Evolutionary conservation across 2,888 invertebrate genomes (phyloP).

Genomic region (Sminthurides aquaticus): DNA sequence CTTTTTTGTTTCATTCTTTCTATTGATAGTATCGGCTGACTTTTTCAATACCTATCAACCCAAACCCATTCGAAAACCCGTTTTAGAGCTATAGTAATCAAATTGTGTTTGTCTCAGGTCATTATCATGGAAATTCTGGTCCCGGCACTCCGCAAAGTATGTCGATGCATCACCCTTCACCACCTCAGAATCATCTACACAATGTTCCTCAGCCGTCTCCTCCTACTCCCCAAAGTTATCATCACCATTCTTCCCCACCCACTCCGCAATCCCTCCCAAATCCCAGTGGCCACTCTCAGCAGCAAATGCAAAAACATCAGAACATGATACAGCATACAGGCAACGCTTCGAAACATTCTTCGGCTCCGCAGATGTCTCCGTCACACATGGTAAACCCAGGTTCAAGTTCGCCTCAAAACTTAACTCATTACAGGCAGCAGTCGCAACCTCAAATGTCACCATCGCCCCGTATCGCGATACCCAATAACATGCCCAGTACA

Average conservation of each 20-base stretch:
- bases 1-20: too few relatives aligned
- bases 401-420: constrained; percentile 35
- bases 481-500: background rate
- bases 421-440: constrained; percentile 29
- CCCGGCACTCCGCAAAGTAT: constrained; percentile 40
- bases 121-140: constrained; percentile 33
- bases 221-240: constrained; percentile 38
- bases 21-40: too few relatives aligned
- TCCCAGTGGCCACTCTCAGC: constrained; percentile 42
- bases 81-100: too few relatives aligned
- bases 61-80: too few relatives aligned
- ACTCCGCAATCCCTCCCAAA: constrained; percentile 38
- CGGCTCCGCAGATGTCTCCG: constrained; percentile 28
- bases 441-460: constrained; percentile 42
- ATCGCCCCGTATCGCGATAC: constrained; percentile 25
- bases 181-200: constrained; percentile 49
- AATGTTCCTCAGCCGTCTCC: constrained; percentile 36
- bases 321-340: background rate
- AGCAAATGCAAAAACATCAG: constrained; percentile 28
- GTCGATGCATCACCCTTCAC: constrained; percentile 45
- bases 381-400: constrained; percentile 22
- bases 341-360: background rate
- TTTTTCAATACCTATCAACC: too few relatives aligned
- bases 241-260: constrained; percentile 42
- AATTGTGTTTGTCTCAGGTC: too few relatives aligned